Conservation (phyloP, 2,797 vertebrate species). For the Gymnoscopelus braueri region DNA sequence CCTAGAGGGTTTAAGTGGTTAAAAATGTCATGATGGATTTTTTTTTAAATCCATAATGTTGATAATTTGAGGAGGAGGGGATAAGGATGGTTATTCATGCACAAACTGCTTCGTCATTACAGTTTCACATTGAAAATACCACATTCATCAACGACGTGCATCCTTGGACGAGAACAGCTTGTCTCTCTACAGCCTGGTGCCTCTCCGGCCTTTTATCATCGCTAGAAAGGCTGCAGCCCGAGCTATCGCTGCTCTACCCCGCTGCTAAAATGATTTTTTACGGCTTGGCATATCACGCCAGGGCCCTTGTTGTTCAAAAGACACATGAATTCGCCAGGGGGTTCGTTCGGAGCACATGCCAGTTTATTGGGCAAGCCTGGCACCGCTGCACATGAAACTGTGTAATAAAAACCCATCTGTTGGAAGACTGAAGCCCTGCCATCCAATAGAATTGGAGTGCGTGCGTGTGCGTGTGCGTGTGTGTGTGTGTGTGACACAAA, state of each 20-base stretch:
- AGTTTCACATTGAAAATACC: slow-evolving; percentile 23
- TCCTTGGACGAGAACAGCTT: slow-evolving; percentile 37
- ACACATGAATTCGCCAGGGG: slow-evolving; percentile 59
- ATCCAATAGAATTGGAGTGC: slow-evolving; percentile 39
- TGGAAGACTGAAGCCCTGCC: slow-evolving; percentile 58
- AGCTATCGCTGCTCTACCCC: slow-evolving; percentile 34
- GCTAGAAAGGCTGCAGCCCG: slow-evolving; percentile 47
- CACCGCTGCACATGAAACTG: slow-evolving; percentile 67
- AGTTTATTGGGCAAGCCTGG: slow-evolving; percentile 69
- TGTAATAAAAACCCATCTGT: slow-evolving; percentile 79
- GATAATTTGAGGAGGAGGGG: neutral
- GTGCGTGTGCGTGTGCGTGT: neutral
- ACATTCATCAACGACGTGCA: slow-evolving; percentile 15
- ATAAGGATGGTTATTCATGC: slow-evolving; percentile 1
- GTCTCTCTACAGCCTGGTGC: slow-evolving; percentile 19
- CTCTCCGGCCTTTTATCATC: slow-evolving; percentile 47
- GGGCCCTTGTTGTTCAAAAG: slow-evolving; percentile 68
- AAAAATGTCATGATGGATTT: neutral
- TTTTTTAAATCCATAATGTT: neutral
- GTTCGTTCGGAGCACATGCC: slow-evolving; percentile 52
- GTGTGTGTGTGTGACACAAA: slow-evolving; percentile 14
- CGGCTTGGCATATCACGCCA: slow-evolving; percentile 46
- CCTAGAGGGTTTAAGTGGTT: too few relatives aligned
- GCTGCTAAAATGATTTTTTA: slow-evolving; percentile 50
- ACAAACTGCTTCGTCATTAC: slow-evolving; percentile 16